Evolutionary conservation across 2,888 invertebrate species (phyloP).

Genomic region (Oxytorus armatus): DNA sequence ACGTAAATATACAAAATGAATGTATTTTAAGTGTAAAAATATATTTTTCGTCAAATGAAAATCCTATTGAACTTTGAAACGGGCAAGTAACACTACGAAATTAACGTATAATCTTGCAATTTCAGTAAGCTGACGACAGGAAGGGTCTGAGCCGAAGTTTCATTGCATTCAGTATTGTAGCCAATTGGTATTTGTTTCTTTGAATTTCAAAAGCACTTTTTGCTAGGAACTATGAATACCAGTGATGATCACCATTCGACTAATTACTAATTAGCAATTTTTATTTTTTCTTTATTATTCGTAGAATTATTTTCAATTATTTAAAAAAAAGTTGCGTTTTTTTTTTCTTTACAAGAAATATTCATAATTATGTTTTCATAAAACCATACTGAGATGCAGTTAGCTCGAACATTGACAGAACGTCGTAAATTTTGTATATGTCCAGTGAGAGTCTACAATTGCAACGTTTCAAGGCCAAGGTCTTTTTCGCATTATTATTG

Average conservation of each 20-base stretch:
- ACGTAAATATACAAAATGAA: background rate
- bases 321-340: too few species aligned
- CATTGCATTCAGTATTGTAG: background rate
- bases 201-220: background rate
- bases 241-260: too few species aligned
- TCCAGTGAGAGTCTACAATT: background rate
- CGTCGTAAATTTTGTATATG: background rate
- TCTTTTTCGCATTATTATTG: too few species aligned
- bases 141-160: slow-evolving; percentile 63
- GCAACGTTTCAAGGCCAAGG: too few species aligned
- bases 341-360: background rate
- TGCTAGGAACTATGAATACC: too few species aligned
- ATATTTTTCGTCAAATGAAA: background rate
- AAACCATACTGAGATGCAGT: too few species aligned
- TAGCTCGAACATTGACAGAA: too few species aligned
- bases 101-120: background rate
- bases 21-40: background rate
- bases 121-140: slow-evolving; percentile 17
- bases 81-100: background rate
- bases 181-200: background rate
- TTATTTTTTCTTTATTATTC: too few species aligned
- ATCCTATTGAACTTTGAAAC: too few species aligned
- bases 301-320: too few species aligned
- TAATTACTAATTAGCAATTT: too few species aligned
- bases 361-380: too few species aligned